phyloP scores from a whole-genome alignment of 1,140 invertebrate genomes.

The Hypsibius dujardini region DNA sequence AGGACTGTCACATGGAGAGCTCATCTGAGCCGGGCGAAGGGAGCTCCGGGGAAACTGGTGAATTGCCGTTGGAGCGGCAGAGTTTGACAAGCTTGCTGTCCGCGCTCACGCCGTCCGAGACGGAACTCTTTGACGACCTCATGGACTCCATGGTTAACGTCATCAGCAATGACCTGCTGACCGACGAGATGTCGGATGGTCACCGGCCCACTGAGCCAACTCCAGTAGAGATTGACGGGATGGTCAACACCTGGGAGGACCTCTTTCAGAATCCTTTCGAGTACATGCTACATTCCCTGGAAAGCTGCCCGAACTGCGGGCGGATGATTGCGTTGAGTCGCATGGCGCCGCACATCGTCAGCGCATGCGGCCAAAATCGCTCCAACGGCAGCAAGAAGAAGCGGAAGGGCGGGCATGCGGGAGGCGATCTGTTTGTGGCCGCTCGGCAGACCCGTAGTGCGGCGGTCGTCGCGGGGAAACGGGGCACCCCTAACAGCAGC shows the following conservation, averaged over 20 bases:
- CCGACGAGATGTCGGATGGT: background rate
- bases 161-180: background rate
- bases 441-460: background rate
- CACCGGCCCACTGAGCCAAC: slow-evolving; percentile 1
- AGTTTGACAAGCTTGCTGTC: too few species aligned
- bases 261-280: slow-evolving; percentile 13
- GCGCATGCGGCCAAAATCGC: background rate
- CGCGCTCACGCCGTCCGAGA: too few species aligned
- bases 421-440: too few species aligned
- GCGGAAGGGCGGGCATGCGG: background rate
- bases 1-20: too few species aligned
- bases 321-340: background rate
- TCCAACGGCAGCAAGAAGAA: background rate
- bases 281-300: slow-evolving; percentile 5
- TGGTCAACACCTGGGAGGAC: slow-evolving; percentile 1
- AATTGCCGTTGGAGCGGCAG: too few species aligned
- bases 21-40: too few species aligned
- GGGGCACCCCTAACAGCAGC: background rate
- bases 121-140: background rate
- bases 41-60: too few species aligned
- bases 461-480: background rate
- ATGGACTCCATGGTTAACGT: background rate
- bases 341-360: slow-evolving; percentile 9
- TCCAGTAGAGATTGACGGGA: background rate
- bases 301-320: slow-evolving; percentile 9